A percentile compares a stretch with the other conserved stretches of the same genome.
phyloP scores from a whole-genome alignment of 2,113 vertebrate genomes.

The Pterophyllum scalare region DNA sequence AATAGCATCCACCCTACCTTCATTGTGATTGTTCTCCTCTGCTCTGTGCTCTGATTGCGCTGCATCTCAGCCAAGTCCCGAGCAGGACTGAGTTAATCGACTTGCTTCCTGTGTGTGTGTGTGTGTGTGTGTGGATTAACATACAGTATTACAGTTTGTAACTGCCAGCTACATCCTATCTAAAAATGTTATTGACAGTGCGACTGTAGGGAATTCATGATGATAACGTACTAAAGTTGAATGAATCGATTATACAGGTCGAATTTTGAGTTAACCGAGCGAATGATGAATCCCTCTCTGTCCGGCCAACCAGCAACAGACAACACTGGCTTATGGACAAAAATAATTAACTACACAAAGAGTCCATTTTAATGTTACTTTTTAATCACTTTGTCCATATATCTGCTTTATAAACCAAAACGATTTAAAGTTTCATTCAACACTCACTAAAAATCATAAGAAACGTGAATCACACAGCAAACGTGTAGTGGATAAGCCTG shows the following conservation, averaged over 20 bases:
- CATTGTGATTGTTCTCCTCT: conserved; percentile 38
- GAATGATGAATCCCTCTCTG: background rate
- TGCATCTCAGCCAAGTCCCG: conserved; percentile 33
- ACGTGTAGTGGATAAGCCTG: background rate
- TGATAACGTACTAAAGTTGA: background rate
- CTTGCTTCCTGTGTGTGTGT: background rate
- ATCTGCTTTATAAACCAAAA: background rate
- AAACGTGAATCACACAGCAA: background rate
- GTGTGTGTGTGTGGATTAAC: background rate
- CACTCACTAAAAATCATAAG: background rate
- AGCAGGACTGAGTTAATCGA: conserved; percentile 46
- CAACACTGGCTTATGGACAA: background rate
- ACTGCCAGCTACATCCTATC: conserved; percentile 10
- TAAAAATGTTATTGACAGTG: background rate
- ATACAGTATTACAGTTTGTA: background rate
- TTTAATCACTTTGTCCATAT: background rate
- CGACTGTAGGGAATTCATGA: background rate
- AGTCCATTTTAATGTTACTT: background rate
- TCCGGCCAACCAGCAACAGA: background rate
- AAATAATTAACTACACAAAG: background rate
- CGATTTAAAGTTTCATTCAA: background rate
- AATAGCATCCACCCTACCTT: conserved; percentile 32
- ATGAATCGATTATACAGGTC: background rate
- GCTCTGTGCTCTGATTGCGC: background rate
- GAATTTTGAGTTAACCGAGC: background rate